Conservation (phyloP, 2,888 invertebrate species). For the Lasioglossum zephyrum region DNA sequence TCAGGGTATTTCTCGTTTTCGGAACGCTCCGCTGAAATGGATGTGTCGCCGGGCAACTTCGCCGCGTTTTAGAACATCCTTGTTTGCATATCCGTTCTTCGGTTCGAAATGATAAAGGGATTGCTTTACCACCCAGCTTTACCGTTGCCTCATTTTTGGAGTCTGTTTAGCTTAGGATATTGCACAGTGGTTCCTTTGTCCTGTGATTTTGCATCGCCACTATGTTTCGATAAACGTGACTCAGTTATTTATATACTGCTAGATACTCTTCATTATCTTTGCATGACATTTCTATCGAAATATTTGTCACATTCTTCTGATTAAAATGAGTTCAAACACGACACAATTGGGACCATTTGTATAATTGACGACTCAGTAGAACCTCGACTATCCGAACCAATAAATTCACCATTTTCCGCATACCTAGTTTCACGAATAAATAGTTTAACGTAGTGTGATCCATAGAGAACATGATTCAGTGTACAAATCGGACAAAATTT, state of each 20-base stretch:
- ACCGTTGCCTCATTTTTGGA: background rate
- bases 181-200: background rate
- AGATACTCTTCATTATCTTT: background rate
- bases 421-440: no score
- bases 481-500: no score
- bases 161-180: background rate
- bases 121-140: background rate
- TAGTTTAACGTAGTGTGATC: no score
- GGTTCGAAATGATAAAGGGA: background rate
- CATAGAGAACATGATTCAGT: no score
- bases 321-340: background rate
- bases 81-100: background rate
- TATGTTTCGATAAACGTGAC: no score
- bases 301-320: background rate
- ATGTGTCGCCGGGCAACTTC: constrained; percentile 34
- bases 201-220: background rate
- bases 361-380: no score
- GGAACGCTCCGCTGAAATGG: constrained; percentile 43
- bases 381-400: no score
- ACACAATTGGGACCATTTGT: no score
- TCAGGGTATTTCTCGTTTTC: constrained; percentile 36
- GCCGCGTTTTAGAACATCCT: background rate
- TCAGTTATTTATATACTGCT: background rate
- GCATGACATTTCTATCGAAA: background rate
- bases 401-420: no score